phyloP scores from a whole-genome alignment of 2,888 invertebrate genomes.

The Eledone cirrhosa region DNA sequence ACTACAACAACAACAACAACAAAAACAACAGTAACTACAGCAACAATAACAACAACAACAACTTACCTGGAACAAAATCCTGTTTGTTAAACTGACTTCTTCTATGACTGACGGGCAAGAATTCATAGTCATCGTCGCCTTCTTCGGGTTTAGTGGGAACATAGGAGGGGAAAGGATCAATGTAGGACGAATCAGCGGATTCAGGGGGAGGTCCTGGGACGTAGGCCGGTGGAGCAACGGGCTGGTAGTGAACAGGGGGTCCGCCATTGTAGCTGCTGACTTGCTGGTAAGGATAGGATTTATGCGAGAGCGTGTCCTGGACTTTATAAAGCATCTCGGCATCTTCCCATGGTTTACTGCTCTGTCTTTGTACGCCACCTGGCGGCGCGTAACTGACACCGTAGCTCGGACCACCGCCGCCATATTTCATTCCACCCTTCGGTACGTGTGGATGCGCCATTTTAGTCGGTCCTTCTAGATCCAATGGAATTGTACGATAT shows the following conservation, averaged over 20 bases:
- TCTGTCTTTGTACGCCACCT: neutral
- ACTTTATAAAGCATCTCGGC: slow-evolving; percentile 28
- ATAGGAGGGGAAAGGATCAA: slow-evolving; percentile 26
- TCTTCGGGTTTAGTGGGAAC: slow-evolving; percentile 19
- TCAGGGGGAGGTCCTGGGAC: slow-evolving; percentile 31
- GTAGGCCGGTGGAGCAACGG: slow-evolving; percentile 25
- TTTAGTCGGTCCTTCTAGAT: neutral
- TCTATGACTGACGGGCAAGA: slow-evolving; percentile 47
- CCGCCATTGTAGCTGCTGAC: neutral
- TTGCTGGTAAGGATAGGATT: neutral
- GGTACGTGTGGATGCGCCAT: slow-evolving; percentile 15
- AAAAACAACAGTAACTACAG: too few relatives aligned
- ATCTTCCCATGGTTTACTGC: slow-evolving; percentile 22
- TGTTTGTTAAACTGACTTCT: slow-evolving; percentile 41
- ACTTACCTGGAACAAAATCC: slow-evolving; percentile 14
- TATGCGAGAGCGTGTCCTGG: slow-evolving; percentile 27
- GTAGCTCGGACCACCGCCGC: slow-evolving; percentile 28
- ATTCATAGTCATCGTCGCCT: slow-evolving; percentile 46
- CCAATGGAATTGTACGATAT: slow-evolving; percentile 17
- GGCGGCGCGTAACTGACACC: slow-evolving; percentile 32
- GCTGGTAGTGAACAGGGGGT: too few relatives aligned
- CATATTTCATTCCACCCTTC: slow-evolving; percentile 27
- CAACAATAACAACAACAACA: too few relatives aligned
- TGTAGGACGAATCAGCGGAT: slow-evolving; percentile 34
- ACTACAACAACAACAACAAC: too few relatives aligned